phyloP scores from a whole-genome alignment of 2,888 invertebrate species.

The Prenolepis imparis region DNA sequence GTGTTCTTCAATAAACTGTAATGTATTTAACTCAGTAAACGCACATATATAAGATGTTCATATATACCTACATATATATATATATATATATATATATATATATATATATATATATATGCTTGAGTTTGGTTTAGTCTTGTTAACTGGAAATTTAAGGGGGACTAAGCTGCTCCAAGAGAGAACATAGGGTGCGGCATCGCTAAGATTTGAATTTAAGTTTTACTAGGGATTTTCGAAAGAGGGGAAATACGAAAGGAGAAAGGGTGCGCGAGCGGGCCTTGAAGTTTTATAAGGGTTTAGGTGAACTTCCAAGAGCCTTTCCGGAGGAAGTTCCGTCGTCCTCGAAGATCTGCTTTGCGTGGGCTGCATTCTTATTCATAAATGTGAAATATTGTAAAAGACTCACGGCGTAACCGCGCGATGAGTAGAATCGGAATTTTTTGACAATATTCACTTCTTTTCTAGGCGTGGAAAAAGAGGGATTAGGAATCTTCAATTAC shows the following conservation, averaged over 20 bases:
- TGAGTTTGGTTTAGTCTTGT: neutral
- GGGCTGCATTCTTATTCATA: slow-evolving; percentile 64
- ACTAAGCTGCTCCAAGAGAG: neutral
- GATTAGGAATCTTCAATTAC: neutral
- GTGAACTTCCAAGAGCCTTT: slow-evolving; percentile 46
- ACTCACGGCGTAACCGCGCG: slow-evolving; percentile 10
- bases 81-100: too few species aligned
- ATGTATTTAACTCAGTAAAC: neutral
- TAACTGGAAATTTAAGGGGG: slow-evolving; percentile 26
- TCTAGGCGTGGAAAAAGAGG: neutral
- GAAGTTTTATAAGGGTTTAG: slow-evolving; percentile 67
- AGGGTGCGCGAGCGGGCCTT: neutral
- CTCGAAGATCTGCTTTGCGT: slow-evolving; percentile 53
- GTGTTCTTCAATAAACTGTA: neutral
- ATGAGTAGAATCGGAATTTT: slow-evolving; percentile 45
- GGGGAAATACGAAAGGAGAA: neutral
- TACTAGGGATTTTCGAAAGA: slow-evolving; percentile 38
- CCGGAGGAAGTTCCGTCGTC: slow-evolving; percentile 17
- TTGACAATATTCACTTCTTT: slow-evolving; percentile 11
- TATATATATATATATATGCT: neutral
- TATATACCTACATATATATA: too few species aligned
- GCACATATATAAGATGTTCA: neutral
- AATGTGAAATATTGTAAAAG: slow-evolving; percentile 56
- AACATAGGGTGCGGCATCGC: neutral
- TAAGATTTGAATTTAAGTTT: slow-evolving; percentile 51